phyloP scores from a whole-genome alignment of 2,113 vertebrate genomes.

The Haplochromis vanheusdeni region DNA sequence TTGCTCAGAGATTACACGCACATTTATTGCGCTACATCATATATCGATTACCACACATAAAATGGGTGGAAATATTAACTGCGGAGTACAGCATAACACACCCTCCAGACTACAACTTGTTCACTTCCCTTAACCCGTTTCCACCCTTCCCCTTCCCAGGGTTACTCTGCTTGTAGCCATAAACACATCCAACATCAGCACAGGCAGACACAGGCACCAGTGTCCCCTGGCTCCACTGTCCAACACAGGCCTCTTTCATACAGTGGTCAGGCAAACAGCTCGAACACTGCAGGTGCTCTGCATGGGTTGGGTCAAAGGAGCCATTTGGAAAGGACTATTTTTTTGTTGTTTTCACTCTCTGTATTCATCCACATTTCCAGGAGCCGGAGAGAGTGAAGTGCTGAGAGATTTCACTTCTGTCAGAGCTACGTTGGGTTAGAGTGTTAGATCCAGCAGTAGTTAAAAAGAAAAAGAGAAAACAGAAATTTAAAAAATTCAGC shows the following conservation, averaged over 20 bases:
- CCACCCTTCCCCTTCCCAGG: background rate
- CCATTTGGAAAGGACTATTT: slow-evolving; percentile 8
- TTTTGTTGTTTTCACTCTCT: background rate
- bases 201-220: slow-evolving; percentile 42
- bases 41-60: background rate
- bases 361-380: slow-evolving; percentile 26
- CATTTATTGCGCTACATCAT: background rate
- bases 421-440: background rate
- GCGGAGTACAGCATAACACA: background rate
- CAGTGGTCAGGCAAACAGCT: slow-evolving; percentile 50
- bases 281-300: slow-evolving; percentile 51
- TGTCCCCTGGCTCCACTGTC: slow-evolving; percentile 42
- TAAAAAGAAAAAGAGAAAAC: background rate
- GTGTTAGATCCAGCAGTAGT: background rate
- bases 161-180: slow-evolving; percentile 4
- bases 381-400: background rate
- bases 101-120: background rate
- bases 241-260: slow-evolving; percentile 63
- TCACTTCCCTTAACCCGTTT: background rate
- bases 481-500: slow-evolving; percentile 12
- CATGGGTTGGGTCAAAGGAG: slow-evolving; percentile 29
- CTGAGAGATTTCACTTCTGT: background rate
- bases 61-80: background rate
- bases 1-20: background rate
- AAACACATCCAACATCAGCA: slow-evolving; percentile 21